phyloP scores from a whole-genome alignment of 1,140 invertebrate species.

The Dolichoris vasculosae region DNA sequence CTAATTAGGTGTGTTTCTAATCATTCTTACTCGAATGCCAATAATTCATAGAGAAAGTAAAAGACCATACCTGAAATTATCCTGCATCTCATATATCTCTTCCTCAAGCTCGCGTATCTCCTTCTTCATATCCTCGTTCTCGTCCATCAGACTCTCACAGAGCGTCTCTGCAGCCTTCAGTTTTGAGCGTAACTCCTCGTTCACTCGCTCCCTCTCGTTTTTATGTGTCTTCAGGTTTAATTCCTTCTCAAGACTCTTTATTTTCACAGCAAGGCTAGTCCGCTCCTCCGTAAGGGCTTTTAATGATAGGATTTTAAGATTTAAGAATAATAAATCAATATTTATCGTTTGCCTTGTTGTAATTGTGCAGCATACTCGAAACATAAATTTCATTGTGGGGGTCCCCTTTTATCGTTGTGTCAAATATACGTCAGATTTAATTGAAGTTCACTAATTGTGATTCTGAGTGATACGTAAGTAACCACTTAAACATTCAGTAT shows the following conservation, averaged over 20 bases:
- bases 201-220: conserved; percentile 74
- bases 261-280: conserved; percentile 70
- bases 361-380: background rate
- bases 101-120: conserved; percentile 94
- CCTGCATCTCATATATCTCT: conserved; percentile 98
- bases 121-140: conserved; percentile 96
- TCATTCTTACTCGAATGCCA: background rate
- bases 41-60: background rate
- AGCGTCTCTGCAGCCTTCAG: conserved; percentile 89
- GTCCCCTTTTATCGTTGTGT: conserved; percentile 23
- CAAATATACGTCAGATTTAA: conserved; percentile 10
- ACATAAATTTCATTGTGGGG: background rate
- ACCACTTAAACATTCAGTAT: background rate
- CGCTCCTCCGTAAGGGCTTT: conserved; percentile 66
- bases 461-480: background rate
- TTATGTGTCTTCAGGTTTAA: conserved; percentile 71
- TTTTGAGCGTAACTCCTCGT: conserved; percentile 86
- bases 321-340: conserved; percentile 38
- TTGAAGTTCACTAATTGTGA: background rate
- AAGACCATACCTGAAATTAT: conserved; percentile 85
- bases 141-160: conserved; percentile 94
- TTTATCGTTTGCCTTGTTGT: conserved; percentile 1
- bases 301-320: background rate
- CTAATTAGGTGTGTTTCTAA: background rate
- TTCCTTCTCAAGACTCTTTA: conserved; percentile 74